These are phyloP conservation scores for Trinorchestia longiramus DNA, from an alignment of 1,140 invertebrate genomes.

Conservation along the genomic window DNA sequence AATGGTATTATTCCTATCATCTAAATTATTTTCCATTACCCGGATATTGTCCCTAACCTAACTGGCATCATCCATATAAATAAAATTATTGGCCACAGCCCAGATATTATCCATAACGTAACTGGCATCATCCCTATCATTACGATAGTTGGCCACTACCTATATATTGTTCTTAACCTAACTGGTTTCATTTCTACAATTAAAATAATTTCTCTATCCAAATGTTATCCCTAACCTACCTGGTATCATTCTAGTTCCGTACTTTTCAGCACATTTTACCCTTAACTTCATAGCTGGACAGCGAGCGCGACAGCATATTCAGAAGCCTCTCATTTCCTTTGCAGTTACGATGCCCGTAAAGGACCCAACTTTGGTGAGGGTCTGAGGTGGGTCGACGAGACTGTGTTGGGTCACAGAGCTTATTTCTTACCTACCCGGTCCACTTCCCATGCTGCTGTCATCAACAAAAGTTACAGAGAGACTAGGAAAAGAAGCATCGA, in stretches of 20 bases:
- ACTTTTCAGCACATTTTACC: neutral
- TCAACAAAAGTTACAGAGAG: neutral
- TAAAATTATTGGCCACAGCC: neutral
- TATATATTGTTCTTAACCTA: neutral
- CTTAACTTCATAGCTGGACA: neutral
- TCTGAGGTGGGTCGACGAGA: slow-evolving; percentile 48
- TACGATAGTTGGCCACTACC: neutral
- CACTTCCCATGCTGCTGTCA: neutral
- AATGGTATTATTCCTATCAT: neutral
- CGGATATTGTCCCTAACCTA: neutral
- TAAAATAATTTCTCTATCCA: neutral
- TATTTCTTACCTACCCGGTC: slow-evolving; percentile 48
- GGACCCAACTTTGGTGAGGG: slow-evolving; percentile 48
- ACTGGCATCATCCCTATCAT: neutral
- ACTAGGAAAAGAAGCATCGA: neutral
- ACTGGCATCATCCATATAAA: neutral
- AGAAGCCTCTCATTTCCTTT: neutral
- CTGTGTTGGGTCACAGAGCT: slow-evolving; percentile 24
- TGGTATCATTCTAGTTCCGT: neutral
- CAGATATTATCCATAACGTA: neutral
- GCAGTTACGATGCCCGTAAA: slow-evolving; percentile 54
- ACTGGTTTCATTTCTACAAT: neutral
- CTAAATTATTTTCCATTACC: neutral
- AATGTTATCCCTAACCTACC: neutral
- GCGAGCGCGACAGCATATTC: neutral